Base-by-base conservation (phyloP, 2,888 invertebrate genomes). In the Tridacna crocea region DNA sequence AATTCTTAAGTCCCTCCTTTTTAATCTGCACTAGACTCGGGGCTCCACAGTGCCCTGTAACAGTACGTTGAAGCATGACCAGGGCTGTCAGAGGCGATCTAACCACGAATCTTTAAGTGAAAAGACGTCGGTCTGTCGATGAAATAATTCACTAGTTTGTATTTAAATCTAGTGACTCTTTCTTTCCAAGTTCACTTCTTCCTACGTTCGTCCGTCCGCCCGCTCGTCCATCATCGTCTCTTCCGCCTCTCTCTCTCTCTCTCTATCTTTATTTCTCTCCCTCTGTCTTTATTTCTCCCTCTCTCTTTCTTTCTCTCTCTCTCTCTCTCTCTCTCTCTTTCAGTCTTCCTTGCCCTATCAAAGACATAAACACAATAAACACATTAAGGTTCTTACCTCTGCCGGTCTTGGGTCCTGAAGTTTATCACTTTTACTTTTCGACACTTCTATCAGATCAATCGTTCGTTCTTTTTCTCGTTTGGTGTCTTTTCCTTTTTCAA, bases 391-490 rank as follows among this genome's bases (percentile, higher is more conserved):
- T 36, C 70, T 66, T 76, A 76, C 76, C 19, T 36, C 76, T 0
- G 17, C 17, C 6, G 68, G 55, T 22, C 58, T 55, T 6, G 66
- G 36, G 24, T 66, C 76, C 68, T 68, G 27, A 0, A 76, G 68
- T 46, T 66, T 58, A n/a, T 76, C 48, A n/a, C 66, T 46, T 58
- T 79, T 77, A 12, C 66, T 77, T 55, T 73, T 76, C 17, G 58
- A 66, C 0, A 84, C 65, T 77, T 84, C 84, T n/a, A 75, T 70
- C n/a, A 84, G 81, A 13, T 79, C 74, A n/a, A 77, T 76, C 4
- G 76, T 84, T 1, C 65, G 75, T 36, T 84, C 84, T n/a, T 68
- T 68, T 36, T 70, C 70, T 61, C 55, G 55, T 55, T 55, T 3
- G 19, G 15, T 15, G 15, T 19, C 55, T 55, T 55, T 55, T 55